phyloP scores from a whole-genome alignment of 2,113 vertebrate species.

The Anoura caudifer region DNA sequence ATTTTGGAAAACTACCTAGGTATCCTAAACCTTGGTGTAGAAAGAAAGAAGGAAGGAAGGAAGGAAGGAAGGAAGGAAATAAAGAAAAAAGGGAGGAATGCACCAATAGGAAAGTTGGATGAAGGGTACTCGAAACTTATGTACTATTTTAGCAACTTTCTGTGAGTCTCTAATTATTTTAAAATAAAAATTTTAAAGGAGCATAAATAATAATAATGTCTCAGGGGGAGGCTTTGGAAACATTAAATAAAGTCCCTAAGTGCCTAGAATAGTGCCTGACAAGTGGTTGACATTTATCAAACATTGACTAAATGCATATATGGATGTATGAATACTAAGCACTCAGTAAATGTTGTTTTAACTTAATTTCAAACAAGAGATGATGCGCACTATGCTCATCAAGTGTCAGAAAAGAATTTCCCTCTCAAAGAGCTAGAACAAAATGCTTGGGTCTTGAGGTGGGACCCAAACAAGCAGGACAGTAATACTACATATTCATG shows the following conservation, averaged over 20 bases:
- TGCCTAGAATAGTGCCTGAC: neutral
- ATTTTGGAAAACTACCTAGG: neutral
- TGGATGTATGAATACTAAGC: neutral
- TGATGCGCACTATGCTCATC: neutral
- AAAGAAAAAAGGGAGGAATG: neutral
- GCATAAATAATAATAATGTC: neutral
- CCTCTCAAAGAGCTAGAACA: neutral
- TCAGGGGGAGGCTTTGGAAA: neutral
- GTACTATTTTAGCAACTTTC: neutral
- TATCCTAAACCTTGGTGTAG: neutral
- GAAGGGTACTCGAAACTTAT: neutral
- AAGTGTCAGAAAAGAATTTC: neutral
- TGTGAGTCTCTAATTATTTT: neutral
- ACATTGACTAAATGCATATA: neutral
- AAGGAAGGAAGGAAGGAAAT: accelerated
- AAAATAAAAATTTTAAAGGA: neutral
- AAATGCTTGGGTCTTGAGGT: neutral
- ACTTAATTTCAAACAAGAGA: neutral
- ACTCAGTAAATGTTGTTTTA: neutral
- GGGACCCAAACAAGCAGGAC: neutral
- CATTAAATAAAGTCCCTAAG: neutral
- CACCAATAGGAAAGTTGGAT: neutral
- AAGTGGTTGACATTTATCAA: neutral
- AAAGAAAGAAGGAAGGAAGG: neutral
- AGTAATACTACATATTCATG: neutral